Conservation (phyloP, 1,140 invertebrate genomes). For the Heliconius himera region DNA sequence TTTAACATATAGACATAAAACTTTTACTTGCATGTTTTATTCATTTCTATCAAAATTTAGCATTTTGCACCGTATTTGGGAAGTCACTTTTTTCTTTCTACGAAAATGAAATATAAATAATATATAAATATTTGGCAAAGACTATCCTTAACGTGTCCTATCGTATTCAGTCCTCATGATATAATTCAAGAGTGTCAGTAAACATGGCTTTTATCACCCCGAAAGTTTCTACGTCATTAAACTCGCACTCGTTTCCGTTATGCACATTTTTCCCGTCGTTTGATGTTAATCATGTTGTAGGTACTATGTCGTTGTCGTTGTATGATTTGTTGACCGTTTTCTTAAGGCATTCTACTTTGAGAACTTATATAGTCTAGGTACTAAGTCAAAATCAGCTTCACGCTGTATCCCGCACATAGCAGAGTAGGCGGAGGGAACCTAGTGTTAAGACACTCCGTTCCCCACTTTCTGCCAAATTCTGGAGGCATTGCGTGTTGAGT, state of each 20-base stretch:
- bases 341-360: neutral
- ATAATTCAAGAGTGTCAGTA: conserved; percentile 1
- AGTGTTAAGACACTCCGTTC: too few species aligned
- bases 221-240: conserved; percentile 65
- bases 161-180: neutral
- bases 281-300: neutral
- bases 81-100: neutral
- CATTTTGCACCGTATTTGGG: too few species aligned
- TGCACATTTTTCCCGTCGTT: conserved; percentile 25
- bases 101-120: too few species aligned
- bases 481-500: too few species aligned
- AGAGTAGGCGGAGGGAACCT: too few species aligned
- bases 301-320: neutral
- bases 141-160: neutral
- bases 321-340: neutral
- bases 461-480: too few species aligned
- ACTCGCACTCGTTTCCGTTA: conserved; percentile 26
- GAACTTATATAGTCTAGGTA: neutral
- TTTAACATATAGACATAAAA: neutral
- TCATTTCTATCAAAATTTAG: neutral
- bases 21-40: neutral
- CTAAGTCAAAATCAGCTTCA: too few species aligned
- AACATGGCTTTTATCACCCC: conserved; percentile 34
- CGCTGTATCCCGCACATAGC: too few species aligned
- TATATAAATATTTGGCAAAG: neutral